Percentiles rank a stretch among this genome's conserved stretches.
Conservation (phyloP, 2,113 vertebrate genomes). For the Apteryx mantelli region DNA sequence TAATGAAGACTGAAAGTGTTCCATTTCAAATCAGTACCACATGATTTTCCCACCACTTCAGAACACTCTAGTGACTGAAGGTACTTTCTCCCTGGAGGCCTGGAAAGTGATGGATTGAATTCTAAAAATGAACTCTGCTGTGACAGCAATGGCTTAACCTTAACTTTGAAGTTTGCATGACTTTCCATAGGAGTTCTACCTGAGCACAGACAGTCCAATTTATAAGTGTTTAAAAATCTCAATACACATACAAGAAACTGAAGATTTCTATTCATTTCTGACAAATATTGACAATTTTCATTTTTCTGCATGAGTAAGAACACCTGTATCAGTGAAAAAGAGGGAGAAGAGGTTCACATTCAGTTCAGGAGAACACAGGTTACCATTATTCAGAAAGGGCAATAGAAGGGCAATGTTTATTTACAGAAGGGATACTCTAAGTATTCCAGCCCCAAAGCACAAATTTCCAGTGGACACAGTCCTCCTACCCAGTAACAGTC, state of each 20-base stretch:
- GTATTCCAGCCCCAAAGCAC: not conserved
- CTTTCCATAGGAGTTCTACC: not conserved
- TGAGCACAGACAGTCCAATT: not conserved
- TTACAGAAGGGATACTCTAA: not conserved
- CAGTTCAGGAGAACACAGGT: not conserved
- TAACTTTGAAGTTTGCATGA: not conserved
- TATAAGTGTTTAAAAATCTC: not conserved
- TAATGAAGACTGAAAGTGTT: not conserved
- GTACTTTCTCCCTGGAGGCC: not conserved
- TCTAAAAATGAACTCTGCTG: not conserved
- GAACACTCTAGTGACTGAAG: not conserved
- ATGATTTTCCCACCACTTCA: not conserved
- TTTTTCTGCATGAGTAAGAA: not conserved
- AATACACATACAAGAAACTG: not conserved
- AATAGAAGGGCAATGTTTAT: not conserved
- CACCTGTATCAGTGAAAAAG: not conserved
- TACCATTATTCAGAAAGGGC: not conserved
- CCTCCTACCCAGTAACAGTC: not conserved
- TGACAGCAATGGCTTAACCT: not conserved
- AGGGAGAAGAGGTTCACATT: not conserved
- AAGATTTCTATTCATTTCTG: not conserved
- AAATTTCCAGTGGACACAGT: not conserved
- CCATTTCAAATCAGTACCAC: not conserved
- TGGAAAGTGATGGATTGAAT: not conserved
- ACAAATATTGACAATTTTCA: not conserved